Base-by-base conservation (phyloP, 2,888 invertebrate species). In the Orgyia antiqua region DNA sequence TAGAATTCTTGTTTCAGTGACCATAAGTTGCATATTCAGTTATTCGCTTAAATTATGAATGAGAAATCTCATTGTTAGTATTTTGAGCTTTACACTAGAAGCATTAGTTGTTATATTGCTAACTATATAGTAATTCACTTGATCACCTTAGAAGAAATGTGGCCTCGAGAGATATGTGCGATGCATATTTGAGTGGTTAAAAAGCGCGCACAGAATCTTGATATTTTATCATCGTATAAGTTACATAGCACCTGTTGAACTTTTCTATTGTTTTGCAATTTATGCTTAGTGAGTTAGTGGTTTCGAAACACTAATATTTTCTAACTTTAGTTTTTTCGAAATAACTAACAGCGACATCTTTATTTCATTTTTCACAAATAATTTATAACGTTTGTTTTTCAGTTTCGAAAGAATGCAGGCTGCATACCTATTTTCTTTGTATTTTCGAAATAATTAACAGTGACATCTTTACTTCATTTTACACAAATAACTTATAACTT, bases 141-240 rank as follows among this genome's bases (percentile, higher is more conserved):
- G 79, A 65, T 76, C 67, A 74, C 77, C 75, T 74, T 65, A 66
- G 59, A 75, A 78, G 76, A 77, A 76, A 77, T 73, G 51, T 66
- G 78, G 70, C 80, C 79, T 78, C 78, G 71, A 51, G 31, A 39
- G 68, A 72, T 66, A 74, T 72, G 76, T 58, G 60, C 41, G 43
- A 56, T 58, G 65, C 61, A 60, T 63, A 48, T 45, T 41, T 39
- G 40, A 48, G 55, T 51, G 42, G 58, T 41, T 53, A 45, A 45
- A 58, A 58, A 58, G 59, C 58, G 42, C 42, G 54, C 36, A 39
- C 48, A 55, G 61, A 67, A 64, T 67, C 52, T 61, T 63, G 53
- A 59, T 60, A 45, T 51, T 47, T 55, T 47, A 48, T 48, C 41
- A 47, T 37, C 38, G 40, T 45, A 34, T 24, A 8, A 32, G 32